A percentile compares a stretch with the other conserved stretches of the same genome.
Evolutionary conservation across 2,888 invertebrate species (phyloP).

Genomic region (Myopa testacea): DNA sequence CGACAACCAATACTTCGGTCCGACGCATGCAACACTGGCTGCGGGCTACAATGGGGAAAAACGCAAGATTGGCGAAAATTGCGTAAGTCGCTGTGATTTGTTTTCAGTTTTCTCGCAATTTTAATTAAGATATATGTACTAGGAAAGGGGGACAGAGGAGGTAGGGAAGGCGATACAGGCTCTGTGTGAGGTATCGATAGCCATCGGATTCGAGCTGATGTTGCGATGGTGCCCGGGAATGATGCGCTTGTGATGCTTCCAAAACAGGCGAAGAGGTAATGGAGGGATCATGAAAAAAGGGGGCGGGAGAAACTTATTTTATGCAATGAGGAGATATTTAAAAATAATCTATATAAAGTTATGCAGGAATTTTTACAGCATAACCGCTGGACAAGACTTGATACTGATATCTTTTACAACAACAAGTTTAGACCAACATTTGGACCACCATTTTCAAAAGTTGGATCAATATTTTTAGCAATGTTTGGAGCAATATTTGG

Average conservation of each 20-base stretch:
- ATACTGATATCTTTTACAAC: background rate
- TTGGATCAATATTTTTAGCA: background rate
- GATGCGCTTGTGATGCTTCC: background rate
- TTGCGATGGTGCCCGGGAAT: background rate
- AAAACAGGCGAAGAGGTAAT: too few relatives aligned
- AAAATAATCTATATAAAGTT: slow-evolving; percentile 22
- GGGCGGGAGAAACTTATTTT: slow-evolving; percentile 9
- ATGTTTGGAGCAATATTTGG: background rate
- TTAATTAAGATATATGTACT: slow-evolving; percentile 5
- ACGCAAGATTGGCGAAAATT: slow-evolving; percentile 28
- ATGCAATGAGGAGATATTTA: slow-evolving; percentile 32
- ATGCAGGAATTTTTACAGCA: slow-evolving; percentile 20
- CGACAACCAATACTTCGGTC: background rate
- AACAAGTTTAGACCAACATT: too few relatives aligned
- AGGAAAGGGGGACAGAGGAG: background rate
- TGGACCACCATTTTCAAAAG: background rate
- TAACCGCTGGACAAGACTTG: background rate
- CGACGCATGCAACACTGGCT: background rate
- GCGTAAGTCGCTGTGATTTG: slow-evolving; percentile 20
- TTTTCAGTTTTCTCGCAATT: background rate
- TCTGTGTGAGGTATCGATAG: background rate
- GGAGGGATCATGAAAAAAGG: background rate
- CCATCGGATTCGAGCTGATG: background rate
- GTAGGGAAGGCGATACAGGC: background rate
- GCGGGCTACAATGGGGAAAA: slow-evolving; percentile 7